Evolutionary conservation across 1,140 invertebrate species (phyloP).

Genomic region (Calephelis virginiensis): DNA sequence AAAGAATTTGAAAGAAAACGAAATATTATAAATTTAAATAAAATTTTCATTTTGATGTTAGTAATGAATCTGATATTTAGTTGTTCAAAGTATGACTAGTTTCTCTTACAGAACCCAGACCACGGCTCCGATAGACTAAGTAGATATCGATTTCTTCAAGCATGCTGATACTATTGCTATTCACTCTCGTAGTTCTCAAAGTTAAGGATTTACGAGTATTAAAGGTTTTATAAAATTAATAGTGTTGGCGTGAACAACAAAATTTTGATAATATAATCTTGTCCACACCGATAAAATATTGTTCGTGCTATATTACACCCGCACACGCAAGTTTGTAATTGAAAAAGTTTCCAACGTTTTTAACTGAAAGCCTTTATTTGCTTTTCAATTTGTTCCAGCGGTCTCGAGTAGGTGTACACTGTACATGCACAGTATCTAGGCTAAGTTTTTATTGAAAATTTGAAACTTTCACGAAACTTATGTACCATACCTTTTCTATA

Average conservation of each 20-base stretch:
- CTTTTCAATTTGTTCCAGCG: conserved; percentile 67
- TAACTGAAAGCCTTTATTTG: conserved; percentile 71
- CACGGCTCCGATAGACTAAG: too few species aligned
- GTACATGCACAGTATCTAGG: conserved; percentile 41
- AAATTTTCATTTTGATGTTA: too few species aligned
- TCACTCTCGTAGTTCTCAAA: too few species aligned
- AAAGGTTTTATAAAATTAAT: neutral
- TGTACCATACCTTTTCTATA: conserved; percentile 8
- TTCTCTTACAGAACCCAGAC: too few species aligned
- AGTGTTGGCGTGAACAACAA: neutral
- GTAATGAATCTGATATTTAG: too few species aligned
- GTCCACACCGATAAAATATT: conserved; percentile 7
- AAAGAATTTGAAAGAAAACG: too few species aligned
- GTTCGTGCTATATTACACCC: conserved; percentile 40
- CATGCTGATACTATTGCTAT: too few species aligned
- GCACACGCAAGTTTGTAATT: conserved; percentile 72
- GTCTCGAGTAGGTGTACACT: conserved; percentile 40
- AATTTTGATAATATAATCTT: conserved; percentile 9
- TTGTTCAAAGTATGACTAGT: too few species aligned
- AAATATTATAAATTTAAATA: too few species aligned
- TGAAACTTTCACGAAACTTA: conserved; percentile 38
- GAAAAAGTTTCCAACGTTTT: conserved; percentile 72
- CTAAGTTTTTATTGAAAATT: conserved; percentile 57
- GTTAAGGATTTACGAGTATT: neutral
- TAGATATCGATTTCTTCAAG: too few species aligned